Conservation (phyloP, 2,888 invertebrate species). For the Caenorhabditis uteleia region DNA sequence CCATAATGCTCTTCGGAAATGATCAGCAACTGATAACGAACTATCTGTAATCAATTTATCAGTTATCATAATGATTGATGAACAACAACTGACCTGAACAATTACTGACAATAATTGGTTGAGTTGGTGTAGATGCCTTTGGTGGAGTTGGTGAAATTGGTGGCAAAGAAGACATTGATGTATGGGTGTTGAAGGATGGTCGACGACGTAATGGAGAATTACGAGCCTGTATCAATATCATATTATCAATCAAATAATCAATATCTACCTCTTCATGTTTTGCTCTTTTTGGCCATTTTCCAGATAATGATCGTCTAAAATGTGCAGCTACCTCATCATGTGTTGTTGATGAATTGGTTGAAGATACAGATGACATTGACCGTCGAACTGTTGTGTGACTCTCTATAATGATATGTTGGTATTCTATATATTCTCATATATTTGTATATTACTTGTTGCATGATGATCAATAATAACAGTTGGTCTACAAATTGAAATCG, state of each 20-base stretch:
- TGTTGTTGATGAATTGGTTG: conserved; percentile 18
- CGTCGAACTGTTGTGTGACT: conserved; percentile 28
- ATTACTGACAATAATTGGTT: conserved; percentile 18
- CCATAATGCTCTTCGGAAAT: conserved; percentile 41
- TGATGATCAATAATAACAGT: conserved; percentile 37
- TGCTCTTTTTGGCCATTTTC: conserved; percentile 44
- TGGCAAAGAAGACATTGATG: conserved; percentile 37
- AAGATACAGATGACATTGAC: conserved; percentile 35
- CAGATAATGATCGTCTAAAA: conserved; percentile 41
- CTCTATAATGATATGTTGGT: conserved; percentile 3
- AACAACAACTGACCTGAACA: conserved; percentile 9
- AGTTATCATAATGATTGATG: too few relatives aligned
- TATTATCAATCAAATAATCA: too few relatives aligned
- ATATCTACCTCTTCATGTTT: conserved; percentile 42
- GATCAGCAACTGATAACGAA: conserved; percentile 42
- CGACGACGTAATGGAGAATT: conserved; percentile 46
- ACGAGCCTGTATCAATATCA: too few relatives aligned
- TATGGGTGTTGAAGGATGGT: conserved; percentile 44
- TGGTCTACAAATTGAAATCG: conserved; percentile 12
- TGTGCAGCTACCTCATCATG: conserved; percentile 40
- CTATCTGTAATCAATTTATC: conserved; percentile 17
- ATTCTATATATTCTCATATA: not conserved
- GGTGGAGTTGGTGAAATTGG: conserved; percentile 22
- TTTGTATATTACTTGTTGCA: conserved; percentile 2
- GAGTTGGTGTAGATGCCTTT: conserved; percentile 2